These are phyloP conservation scores for Steinernema scapterisci DNA, from an alignment of 2,888 invertebrate species.

Conservation along the genomic window DNA sequence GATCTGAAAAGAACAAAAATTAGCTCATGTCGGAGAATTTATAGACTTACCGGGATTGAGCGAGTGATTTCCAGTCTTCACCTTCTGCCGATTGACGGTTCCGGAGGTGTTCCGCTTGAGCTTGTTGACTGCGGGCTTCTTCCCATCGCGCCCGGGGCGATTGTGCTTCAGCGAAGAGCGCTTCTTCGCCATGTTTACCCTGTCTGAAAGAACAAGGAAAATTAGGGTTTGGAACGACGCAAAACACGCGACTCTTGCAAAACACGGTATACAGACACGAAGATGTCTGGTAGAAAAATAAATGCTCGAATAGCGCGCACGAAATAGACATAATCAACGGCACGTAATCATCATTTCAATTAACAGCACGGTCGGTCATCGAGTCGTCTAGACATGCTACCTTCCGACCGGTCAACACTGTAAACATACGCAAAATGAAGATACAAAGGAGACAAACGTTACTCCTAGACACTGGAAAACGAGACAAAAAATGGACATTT, in stretches of 20 bases:
- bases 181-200: slow-evolving; percentile 71
- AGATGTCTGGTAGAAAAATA: too few species aligned
- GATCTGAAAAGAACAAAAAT: slow-evolving; percentile 71
- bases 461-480: not conserved
- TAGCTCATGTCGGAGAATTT: not conserved
- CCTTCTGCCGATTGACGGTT: slow-evolving; percentile 71
- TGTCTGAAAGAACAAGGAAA: slow-evolving; percentile 4
- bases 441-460: not conserved
- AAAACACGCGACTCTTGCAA: too few species aligned
- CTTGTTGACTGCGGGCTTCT: slow-evolving; percentile 42
- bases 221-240: not conserved
- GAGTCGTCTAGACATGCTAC: not conserved
- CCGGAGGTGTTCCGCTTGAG: slow-evolving; percentile 46
- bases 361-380: too few species aligned
- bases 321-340: too few species aligned
- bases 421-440: not conserved
- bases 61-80: slow-evolving; percentile 75
- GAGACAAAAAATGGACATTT: not conserved
- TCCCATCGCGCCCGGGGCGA: slow-evolving; percentile 39
- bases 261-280: too few species aligned
- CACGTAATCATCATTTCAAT: too few species aligned
- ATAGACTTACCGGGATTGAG: slow-evolving; percentile 82
- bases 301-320: too few species aligned
- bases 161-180: slow-evolving; percentile 43
- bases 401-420: not conserved